Conservation (phyloP, 2,888 invertebrate genomes). For the Luperina nickerlii region DNA sequence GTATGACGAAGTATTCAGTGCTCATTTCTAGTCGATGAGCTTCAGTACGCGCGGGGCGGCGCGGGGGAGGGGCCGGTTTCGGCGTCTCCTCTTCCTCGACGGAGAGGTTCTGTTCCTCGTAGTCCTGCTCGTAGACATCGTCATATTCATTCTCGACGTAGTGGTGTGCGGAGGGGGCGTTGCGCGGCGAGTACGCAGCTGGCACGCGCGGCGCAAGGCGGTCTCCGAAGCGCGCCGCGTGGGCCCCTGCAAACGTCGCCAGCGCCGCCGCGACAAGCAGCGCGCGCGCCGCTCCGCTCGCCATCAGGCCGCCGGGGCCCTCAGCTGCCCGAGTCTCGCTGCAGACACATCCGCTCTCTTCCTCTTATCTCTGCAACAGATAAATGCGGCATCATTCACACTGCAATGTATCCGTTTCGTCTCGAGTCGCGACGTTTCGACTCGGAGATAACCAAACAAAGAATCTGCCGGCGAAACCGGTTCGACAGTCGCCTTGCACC, state of each 20-base stretch:
- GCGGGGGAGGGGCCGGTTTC: constrained; percentile 77
- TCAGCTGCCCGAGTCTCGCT: constrained; percentile 81
- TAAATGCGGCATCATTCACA: constrained; percentile 74
- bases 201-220: constrained; percentile 85
- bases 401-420: constrained; percentile 69
- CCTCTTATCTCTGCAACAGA: constrained; percentile 80
- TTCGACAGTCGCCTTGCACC: constrained; percentile 81
- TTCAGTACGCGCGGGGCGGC: constrained; percentile 84
- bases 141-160: constrained; percentile 80
- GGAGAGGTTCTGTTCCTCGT: constrained; percentile 76
- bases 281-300: constrained; percentile 79
- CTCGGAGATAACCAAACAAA: constrained; percentile 82
- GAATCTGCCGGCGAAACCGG: constrained; percentile 84
- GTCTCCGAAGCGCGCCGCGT: constrained; percentile 84
- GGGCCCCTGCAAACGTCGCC: constrained; percentile 76
- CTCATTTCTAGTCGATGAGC: constrained; percentile 93
- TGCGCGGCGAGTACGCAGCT: constrained; percentile 82
- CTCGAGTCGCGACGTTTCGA: constrained; percentile 75
- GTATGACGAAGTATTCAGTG: constrained; percentile 95
- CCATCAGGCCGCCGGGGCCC: constrained; percentile 85
- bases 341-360: constrained; percentile 79
- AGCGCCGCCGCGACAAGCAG: constrained; percentile 81
- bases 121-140: constrained; percentile 81
- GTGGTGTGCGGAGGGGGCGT: constrained; percentile 75
- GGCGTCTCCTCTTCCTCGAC: constrained; percentile 74